These are phyloP conservation scores for Pangasianodon gigas DNA, from an alignment of 2,113 vertebrate genomes.

Conservation along the genomic window DNA sequence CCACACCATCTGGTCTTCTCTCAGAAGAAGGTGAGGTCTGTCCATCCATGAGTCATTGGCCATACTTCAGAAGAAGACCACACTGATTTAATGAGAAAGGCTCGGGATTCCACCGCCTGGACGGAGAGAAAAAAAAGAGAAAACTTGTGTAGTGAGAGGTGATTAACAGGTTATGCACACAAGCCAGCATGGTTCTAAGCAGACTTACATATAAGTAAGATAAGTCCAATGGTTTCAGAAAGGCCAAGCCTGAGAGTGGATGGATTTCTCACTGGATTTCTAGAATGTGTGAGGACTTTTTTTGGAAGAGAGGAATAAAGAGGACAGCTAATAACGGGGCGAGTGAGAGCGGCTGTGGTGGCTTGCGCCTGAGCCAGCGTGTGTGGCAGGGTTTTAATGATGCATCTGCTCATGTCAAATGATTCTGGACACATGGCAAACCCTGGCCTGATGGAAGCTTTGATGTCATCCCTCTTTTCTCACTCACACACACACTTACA, in stretches of 20 bases:
- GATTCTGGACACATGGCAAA: constrained; percentile 76
- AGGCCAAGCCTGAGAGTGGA: constrained; percentile 46
- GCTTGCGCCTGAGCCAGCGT: constrained; percentile 61
- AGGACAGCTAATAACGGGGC: constrained; percentile 60
- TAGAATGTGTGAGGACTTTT: constrained; percentile 58
- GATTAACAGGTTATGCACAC: constrained; percentile 40
- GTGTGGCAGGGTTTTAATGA: constrained; percentile 76
- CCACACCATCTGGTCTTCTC: constrained; percentile 67
- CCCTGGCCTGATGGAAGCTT: constrained; percentile 71
- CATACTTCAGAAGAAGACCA: constrained; percentile 71
- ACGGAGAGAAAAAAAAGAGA: constrained; percentile 32
- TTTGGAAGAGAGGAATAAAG: constrained; percentile 44
- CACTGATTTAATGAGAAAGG: constrained; percentile 73
- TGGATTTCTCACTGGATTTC: constrained; percentile 49
- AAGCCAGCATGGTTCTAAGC: constrained; percentile 46
- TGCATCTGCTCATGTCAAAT: constrained; percentile 79
- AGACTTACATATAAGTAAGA: constrained; percentile 55
- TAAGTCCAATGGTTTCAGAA: constrained; percentile 60
- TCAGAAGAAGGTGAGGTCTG: constrained; percentile 75
- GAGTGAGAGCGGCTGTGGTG: constrained; percentile 57
- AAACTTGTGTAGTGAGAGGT: background rate
- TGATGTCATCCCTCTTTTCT: constrained; percentile 65
- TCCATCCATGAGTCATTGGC: constrained; percentile 70
- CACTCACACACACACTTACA: constrained; percentile 29
- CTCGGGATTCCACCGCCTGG: constrained; percentile 58